These are phyloP conservation scores for Hoplias malabaricus DNA, from an alignment of 2,113 vertebrate species.

Conservation along the genomic window DNA sequence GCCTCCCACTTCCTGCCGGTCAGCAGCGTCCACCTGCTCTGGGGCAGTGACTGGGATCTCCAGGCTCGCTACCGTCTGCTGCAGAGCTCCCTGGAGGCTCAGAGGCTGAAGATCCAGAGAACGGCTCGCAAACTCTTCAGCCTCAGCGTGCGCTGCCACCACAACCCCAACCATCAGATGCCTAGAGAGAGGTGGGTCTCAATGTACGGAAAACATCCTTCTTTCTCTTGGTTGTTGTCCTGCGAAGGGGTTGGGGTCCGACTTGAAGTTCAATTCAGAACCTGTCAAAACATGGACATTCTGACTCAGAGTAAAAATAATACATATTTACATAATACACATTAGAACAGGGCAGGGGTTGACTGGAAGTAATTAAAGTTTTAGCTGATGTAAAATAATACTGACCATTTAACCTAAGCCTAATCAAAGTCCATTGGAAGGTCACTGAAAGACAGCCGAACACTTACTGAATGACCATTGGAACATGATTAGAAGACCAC, in stretches of 20 bases:
- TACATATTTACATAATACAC: too few species aligned
- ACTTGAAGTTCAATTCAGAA: background rate
- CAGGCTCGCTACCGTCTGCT: constrained; percentile 95
- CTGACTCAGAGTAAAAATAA: too few species aligned
- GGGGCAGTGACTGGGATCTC: constrained; percentile 98
- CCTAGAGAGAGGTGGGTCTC: constrained; percentile 90
- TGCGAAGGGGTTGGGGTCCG: background rate
- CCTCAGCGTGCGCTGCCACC: constrained; percentile 94
- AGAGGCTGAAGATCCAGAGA: constrained; percentile 92
- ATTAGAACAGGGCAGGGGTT: too few species aligned
- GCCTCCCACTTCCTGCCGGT: constrained; percentile 96
- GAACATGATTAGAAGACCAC: too few species aligned
- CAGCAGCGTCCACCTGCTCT: constrained; percentile 95
- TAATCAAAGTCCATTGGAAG: too few species aligned
- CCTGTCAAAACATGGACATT: background rate
- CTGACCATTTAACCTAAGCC: too few species aligned
- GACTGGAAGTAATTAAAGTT: too few species aligned
- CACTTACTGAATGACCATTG: too few species aligned
- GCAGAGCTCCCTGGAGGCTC: constrained; percentile 89
- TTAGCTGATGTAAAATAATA: too few species aligned
- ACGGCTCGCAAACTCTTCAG: constrained; percentile 96
- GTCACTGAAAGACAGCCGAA: too few species aligned
- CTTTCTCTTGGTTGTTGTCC: background rate
- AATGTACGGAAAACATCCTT: background rate
- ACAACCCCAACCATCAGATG: constrained; percentile 98